These are phyloP conservation scores for Cistogaster globosa DNA, from an alignment of 2,888 invertebrate species.

Conservation along the genomic window DNA sequence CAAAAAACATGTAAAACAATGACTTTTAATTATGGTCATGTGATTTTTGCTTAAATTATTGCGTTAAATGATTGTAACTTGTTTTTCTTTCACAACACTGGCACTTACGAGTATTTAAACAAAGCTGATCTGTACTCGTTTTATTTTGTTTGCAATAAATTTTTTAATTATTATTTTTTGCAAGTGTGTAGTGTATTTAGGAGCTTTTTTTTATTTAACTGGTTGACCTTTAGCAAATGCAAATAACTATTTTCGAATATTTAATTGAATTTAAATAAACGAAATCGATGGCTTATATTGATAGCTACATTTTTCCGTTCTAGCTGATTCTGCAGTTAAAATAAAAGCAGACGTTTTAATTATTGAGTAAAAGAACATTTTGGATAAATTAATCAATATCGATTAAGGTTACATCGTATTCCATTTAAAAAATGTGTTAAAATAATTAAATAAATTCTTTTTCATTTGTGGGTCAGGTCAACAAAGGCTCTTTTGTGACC, in stretches of 20 bases:
- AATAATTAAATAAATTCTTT: no score
- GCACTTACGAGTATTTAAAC: not conserved
- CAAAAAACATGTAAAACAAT: conserved; percentile 5
- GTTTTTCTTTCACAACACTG: conserved; percentile 11
- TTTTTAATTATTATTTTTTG: not conserved
- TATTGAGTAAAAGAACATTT: no score
- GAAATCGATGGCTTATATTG: not conserved
- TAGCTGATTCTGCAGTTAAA: no score
- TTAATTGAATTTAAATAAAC: conserved; percentile 40
- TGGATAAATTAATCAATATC: no score
- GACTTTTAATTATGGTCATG: not conserved
- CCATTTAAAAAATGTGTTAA: no score
- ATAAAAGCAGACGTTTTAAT: no score
- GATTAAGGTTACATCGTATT: no score
- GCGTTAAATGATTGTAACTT: conserved; percentile 45
- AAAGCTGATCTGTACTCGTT: conserved; percentile 6
- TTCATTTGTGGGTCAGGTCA: no score
- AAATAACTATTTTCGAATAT: conserved; percentile 26
- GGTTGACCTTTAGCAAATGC: conserved; percentile 45
- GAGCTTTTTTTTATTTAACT: conserved; percentile 5
- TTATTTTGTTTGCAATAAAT: conserved; percentile 3
- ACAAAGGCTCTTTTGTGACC: no score
- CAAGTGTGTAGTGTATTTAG: not conserved
- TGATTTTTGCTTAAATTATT: conserved; percentile 28
- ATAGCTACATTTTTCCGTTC: no score